phyloP scores from a whole-genome alignment of 2,888 invertebrate genomes.

The Lithosia quadra region DNA sequence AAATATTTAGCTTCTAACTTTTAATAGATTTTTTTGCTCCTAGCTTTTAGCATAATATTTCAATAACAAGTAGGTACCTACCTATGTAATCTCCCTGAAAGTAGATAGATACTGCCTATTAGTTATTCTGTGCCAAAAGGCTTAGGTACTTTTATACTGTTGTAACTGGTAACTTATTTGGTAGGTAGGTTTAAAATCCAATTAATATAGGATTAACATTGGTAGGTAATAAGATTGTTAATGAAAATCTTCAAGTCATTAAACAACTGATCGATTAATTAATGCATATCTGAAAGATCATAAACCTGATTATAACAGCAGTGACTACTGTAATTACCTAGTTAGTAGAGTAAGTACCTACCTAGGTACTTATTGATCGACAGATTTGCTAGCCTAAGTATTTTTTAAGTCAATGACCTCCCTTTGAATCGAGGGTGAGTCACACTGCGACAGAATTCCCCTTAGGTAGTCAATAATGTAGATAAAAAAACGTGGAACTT shows the following conservation, averaged over 20 bases:
- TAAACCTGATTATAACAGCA: not conserved
- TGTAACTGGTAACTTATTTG: not conserved
- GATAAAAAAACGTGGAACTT: not conserved
- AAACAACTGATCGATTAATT: not conserved
- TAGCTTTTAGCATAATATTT: too few species aligned
- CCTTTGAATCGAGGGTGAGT: not conserved
- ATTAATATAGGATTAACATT: not conserved
- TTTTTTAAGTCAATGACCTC: not conserved
- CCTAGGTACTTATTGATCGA: conserved; percentile 1
- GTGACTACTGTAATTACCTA: too few species aligned
- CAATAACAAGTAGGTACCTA: too few species aligned
- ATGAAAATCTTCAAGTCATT: not conserved
- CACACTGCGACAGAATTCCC: not conserved
- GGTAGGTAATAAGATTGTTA: not conserved
- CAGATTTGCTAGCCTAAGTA: not conserved
- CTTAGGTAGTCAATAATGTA: not conserved
- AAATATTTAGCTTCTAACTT: too few species aligned
- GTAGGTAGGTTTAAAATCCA: not conserved
- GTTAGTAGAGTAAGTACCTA: not conserved
- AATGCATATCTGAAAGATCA: not conserved
- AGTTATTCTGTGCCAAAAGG: too few species aligned
- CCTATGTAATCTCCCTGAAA: too few species aligned
- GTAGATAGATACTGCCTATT: too few species aligned
- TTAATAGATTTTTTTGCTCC: too few species aligned
- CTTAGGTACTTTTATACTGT: too few species aligned